Conservation (phyloP, 2,113 vertebrate genomes). For the Triplophysa siluroides region DNA sequence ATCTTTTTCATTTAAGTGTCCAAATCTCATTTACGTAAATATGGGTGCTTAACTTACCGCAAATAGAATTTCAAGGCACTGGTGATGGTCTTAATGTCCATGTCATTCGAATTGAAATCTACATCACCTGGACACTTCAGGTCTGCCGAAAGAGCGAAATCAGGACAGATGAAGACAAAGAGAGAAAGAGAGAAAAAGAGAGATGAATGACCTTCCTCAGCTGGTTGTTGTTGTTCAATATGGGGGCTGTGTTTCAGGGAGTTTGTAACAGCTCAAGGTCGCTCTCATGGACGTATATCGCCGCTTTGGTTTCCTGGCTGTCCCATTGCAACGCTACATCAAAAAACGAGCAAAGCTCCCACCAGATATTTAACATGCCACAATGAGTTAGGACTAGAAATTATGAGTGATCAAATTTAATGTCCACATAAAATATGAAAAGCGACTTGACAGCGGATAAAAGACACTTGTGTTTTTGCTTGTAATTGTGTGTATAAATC, state of each 20-base stretch:
- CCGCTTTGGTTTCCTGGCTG: conserved; percentile 25
- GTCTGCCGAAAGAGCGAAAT: conserved; percentile 69
- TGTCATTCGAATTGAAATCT: conserved; percentile 84
- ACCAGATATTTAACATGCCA: not conserved
- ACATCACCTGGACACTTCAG: conserved; percentile 86
- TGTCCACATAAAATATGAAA: not conserved
- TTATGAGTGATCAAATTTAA: not conserved
- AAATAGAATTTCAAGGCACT: conserved; percentile 98
- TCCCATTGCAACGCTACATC: not conserved
- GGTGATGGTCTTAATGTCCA: conserved; percentile 95
- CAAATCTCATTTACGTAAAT: too few relatives aligned
- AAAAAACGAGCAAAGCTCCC: not conserved
- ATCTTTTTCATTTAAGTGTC: too few relatives aligned
- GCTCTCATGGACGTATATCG: conserved; percentile 37
- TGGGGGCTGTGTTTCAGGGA: conserved; percentile 29
- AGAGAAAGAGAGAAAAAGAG: not conserved
- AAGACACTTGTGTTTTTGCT: not conserved
- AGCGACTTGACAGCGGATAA: not conserved
- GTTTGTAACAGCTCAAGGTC: conserved; percentile 43
- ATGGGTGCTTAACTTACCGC: conserved; percentile 73
- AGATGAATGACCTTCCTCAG: conserved; percentile 32
- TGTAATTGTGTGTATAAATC: conserved; percentile 1
- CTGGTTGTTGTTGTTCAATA: conserved; percentile 18
- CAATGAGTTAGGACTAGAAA: not conserved
- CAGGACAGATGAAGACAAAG: conserved; percentile 13